phyloP scores from a whole-genome alignment of 2,888 invertebrate genomes.

The Drosophila quasianomalipes region DNA sequence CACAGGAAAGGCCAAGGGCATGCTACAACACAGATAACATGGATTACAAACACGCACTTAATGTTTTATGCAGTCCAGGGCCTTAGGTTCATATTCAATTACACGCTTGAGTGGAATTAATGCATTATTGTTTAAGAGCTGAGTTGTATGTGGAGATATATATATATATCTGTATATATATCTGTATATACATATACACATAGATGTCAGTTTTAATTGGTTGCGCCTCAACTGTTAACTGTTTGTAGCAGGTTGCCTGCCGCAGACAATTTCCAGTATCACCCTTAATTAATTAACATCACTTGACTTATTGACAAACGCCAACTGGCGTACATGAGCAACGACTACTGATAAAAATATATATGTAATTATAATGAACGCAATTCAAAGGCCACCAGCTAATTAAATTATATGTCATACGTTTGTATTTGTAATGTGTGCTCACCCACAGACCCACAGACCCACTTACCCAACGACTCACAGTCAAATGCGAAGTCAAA shows the following conservation, averaged over 20 bases:
- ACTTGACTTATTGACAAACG: conserved; percentile 81
- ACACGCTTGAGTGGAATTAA: conserved; percentile 42
- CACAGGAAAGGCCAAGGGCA: conserved; percentile 9
- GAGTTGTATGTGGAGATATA: neutral
- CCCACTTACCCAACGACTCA: conserved; percentile 1
- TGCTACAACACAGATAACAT: conserved; percentile 9
- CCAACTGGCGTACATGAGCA: conserved; percentile 56
- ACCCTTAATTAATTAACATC: conserved; percentile 81
- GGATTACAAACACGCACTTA: conserved; percentile 29
- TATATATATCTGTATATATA: conserved; percentile 1
- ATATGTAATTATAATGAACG: conserved; percentile 75
- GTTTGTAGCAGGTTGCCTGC: conserved; percentile 57
- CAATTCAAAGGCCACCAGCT: conserved; percentile 75
- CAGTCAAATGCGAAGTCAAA: conserved; percentile 57
- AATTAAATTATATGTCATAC: conserved; percentile 72
- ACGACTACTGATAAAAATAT: conserved; percentile 66
- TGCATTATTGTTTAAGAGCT: conserved; percentile 49
- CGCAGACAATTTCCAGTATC: conserved; percentile 63
- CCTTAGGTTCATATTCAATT: conserved; percentile 40
- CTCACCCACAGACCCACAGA: neutral
- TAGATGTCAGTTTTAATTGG: conserved; percentile 61
- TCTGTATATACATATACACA: conserved; percentile 1
- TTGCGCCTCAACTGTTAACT: conserved; percentile 55
- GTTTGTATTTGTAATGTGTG: conserved; percentile 33
- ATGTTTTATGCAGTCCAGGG: conserved; percentile 10